Evolutionary conservation across 1,140 invertebrate species (phyloP), one percentile per base, ranked within the genome.

Genomic region (Bombus vancouverensis): DNA sequence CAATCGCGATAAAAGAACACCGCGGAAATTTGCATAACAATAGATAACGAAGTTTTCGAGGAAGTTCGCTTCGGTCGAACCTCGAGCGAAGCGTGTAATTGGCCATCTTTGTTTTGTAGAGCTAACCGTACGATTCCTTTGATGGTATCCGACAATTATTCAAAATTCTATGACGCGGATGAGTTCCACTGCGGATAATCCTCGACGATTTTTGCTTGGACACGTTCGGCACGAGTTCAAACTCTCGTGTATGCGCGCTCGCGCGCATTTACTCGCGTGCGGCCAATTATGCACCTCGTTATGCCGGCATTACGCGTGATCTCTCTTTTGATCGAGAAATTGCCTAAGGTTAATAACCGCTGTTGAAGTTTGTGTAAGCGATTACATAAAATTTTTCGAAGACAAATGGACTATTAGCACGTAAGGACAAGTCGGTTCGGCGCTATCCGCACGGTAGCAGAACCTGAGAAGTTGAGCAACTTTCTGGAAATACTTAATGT

Each of bases 241-340:
- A 78, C 28, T 77, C 71, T 72, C 82, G n/a, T 53, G 79, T 80
- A 34, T 72, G 37, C 76, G 37, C 76, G 68, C 44, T 66, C 70
- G 73, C 66, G 85, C 87, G 82, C 90, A 86, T 88, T 90, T 86
- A 90, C 81, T 83, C 86, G 88, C 83, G 89, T 91, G 87, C 87
- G 83, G 81, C 85, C 87, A 91, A 91, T 92, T 91, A 92, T 87
- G 88, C 90, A 91, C 86, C 90, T 91, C 89, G 90, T 92, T 91
- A 92, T 90, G 88, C 82, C 85, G 79, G 83, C 82, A 90, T 90
- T 90, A 90, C 89, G 89, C 88, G 79, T 80, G 81, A 91, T 86
- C 86, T 88, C 72, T 83, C 59, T 74, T 87, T 66, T 65, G 84
- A 90, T 87, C 84, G 82, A 81, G 74, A 75, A 85, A 86, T 76